phyloP scores from a whole-genome alignment of 2,797 vertebrate genomes.

The Acropternis orthonyx region DNA sequence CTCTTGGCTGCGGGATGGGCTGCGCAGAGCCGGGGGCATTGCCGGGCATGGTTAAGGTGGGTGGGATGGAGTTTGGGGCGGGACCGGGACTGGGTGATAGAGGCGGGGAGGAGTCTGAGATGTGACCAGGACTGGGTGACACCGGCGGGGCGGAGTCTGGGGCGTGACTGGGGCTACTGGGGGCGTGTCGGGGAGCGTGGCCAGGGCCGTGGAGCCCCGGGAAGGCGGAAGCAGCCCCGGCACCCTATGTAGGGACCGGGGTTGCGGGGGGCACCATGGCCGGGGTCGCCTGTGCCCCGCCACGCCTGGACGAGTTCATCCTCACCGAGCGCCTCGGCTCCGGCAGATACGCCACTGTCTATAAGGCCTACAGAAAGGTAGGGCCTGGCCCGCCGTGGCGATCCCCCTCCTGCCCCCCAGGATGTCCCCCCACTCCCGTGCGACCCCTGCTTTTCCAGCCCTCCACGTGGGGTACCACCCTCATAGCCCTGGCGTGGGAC shows the following conservation, averaged over 20 bases:
- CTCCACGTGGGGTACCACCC: rapidly evolving
- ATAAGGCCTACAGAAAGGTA: constrained; percentile 93
- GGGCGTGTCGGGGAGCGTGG: no score
- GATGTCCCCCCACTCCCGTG: rapidly evolving
- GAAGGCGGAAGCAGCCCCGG: no score
- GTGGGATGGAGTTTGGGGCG: no score
- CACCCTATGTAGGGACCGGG: no score
- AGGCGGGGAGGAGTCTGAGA: not conserved
- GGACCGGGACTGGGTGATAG: no score
- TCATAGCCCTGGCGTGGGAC: rapidly evolving
- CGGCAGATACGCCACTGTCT: constrained; percentile 93
- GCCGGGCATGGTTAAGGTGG: not conserved
- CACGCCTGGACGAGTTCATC: constrained; percentile 87
- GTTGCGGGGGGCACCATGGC: not conserved
- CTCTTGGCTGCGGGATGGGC: not conserved
- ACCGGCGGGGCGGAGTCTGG: not conserved
- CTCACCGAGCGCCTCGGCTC: constrained; percentile 92
- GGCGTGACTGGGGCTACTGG: no score
- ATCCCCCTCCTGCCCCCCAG: rapidly evolving
- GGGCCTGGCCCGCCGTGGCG: not conserved
- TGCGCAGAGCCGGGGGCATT: no score
- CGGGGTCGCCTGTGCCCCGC: constrained; percentile 83
- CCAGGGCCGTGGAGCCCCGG: no score
- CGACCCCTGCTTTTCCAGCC: rapidly evolving
- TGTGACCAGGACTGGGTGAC: no score